A percentile compares a stretch with the other conserved stretches of the same genome.
Conservation (phyloP, 2,888 invertebrate genomes). For the Eupithecia tripunctaria region DNA sequence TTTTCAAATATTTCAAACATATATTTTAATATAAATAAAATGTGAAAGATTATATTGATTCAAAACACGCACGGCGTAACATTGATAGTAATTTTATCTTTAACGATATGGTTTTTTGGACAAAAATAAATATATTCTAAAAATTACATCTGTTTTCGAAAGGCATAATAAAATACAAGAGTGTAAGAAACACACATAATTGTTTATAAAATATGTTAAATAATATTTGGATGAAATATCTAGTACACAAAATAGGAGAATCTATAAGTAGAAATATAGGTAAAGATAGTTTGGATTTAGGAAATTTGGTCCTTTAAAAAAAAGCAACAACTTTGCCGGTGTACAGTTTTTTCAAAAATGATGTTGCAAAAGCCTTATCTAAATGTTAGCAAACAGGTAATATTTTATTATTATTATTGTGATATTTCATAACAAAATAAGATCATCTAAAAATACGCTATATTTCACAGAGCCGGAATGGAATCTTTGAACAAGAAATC, state of each 20-base stretch:
- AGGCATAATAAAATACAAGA: slow-evolving; percentile 26
- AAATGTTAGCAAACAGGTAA: slow-evolving; percentile 65
- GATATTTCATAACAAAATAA: slow-evolving; percentile 77
- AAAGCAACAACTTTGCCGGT: slow-evolving; percentile 43
- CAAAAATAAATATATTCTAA: slow-evolving; percentile 29
- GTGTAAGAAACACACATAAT: slow-evolving; percentile 21
- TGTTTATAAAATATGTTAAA: slow-evolving; percentile 30
- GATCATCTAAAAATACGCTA: slow-evolving; percentile 82
- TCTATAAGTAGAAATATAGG: slow-evolving; percentile 28
- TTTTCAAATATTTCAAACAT: slow-evolving; percentile 13
- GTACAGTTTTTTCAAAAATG: slow-evolving; percentile 48
- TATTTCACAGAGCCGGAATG: slow-evolving; percentile 55
- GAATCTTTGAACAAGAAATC: slow-evolving; percentile 60
- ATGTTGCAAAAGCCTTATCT: slow-evolving; percentile 68
- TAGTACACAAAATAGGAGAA: slow-evolving; percentile 41
- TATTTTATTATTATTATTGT: slow-evolving; percentile 43
- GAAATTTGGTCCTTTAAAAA: slow-evolving; percentile 47
- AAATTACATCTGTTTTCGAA: slow-evolving; percentile 28
- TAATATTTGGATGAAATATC: slow-evolving; percentile 28
- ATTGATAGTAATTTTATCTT: slow-evolving; percentile 21
- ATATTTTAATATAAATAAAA: background rate
- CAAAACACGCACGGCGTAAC: slow-evolving; percentile 39
- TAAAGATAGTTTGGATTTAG: slow-evolving; percentile 38
- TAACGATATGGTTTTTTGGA: slow-evolving; percentile 31
- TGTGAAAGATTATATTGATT: slow-evolving; percentile 29